Evolutionary conservation across 2,888 invertebrate genomes (phyloP).

Genomic region (Athalia rosae): DNA sequence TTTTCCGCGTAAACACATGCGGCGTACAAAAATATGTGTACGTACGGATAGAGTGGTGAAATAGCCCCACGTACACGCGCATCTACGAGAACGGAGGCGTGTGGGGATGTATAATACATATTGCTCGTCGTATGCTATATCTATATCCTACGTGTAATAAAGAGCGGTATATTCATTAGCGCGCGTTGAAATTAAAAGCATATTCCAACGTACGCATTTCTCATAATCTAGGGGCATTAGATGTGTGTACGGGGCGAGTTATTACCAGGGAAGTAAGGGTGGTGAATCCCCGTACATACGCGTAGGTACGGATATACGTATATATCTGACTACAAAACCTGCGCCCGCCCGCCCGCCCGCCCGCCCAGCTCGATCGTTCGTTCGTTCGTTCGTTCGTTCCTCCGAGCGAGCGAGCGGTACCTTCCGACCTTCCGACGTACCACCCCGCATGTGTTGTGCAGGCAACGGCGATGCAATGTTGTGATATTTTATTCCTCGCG

Average conservation of each 20-base stretch:
- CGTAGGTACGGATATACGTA: neutral
- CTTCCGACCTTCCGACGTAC: no score
- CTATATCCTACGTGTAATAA: constrained; percentile 28
- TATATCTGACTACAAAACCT: constrained; percentile 6
- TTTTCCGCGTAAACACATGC: constrained; percentile 7
- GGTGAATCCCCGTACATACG: neutral
- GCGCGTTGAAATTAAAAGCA: constrained; percentile 43
- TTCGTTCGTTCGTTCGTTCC: no score
- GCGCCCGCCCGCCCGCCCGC: neutral
- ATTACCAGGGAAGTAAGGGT: neutral
- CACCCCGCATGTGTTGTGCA: no score
- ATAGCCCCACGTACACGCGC: neutral
- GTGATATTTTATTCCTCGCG: constrained; percentile 11
- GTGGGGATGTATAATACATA: neutral
- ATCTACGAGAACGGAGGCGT: neutral
- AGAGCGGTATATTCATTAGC: constrained; percentile 44
- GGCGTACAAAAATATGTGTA: neutral
- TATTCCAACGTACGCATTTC: constrained; percentile 44
- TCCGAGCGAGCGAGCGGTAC: no score
- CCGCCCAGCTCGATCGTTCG: no score
- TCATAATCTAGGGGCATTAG: constrained; percentile 42
- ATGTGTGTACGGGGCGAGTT: constrained; percentile 15
- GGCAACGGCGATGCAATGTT: neutral
- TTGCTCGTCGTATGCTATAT: neutral
- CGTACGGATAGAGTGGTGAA: neutral